Base-by-base conservation (phyloP, 2,113 vertebrate genomes). In the Phyllopteryx taeniolatus region DNA sequence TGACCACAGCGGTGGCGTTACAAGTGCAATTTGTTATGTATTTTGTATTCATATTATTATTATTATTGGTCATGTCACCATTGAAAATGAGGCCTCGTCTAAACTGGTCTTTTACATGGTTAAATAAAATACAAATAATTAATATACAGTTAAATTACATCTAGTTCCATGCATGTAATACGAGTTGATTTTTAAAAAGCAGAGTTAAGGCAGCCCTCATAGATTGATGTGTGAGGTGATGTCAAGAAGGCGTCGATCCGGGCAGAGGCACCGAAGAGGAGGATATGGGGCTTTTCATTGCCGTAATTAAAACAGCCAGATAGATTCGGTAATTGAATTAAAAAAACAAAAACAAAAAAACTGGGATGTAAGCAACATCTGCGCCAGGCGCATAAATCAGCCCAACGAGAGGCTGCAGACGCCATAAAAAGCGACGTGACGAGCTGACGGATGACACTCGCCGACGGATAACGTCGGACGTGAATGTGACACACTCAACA, bases 271-370 rank as follows among this genome's bases (percentile, higher is more conserved):
- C 82, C 89, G 88, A 90, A 89, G 87, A 87, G 86, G 81, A 82
- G 77, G 83, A 89, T 88, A 79, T 73, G 85, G 89, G 81, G 89
- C 88, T 89, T 92, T 92, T 93, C 90, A 92, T 89, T 84, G 91
- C 86, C 85, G 86, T 92, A 91, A 93, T 93, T 93, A 92, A 93
- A 93, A 92, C 91, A 91, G 91, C 89, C 80, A 91, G 90, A 91
- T 90, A 89, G 90, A 92, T 92, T 88, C 89, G 78, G 90, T 93
- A 93, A 92, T 92, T 93, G 91, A 92, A 92, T 89, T 88, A 91
- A 92, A 66, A 60, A 57, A 27, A 56, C 11, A 54, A 54, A n/a
- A 54, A 31, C 27, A 33, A 60, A 31, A 92, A 93, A 90, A 90
- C 86, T 72, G 89, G 59, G 90, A 92, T 91, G 88, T 89, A 89